These are phyloP conservation scores for Diogma glabrata DNA, from an alignment of 2,888 invertebrate species.

Conservation along the genomic window DNA sequence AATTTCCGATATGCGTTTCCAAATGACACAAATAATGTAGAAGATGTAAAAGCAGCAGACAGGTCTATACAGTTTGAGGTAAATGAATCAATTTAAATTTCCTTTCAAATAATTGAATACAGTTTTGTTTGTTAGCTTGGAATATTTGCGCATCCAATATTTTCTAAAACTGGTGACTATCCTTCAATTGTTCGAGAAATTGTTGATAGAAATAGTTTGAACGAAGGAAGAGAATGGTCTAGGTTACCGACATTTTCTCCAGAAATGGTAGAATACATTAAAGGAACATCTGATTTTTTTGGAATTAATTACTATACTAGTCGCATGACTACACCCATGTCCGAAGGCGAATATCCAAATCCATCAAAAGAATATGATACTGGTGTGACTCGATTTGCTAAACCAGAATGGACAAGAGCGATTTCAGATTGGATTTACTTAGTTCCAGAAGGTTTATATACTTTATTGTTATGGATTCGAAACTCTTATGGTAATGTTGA, in stretches of 20 bases:
- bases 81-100: too few species aligned
- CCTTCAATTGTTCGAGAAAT: slow-evolving; percentile 27
- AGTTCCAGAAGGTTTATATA: neutral
- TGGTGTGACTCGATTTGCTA: neutral
- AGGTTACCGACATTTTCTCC: slow-evolving; percentile 20
- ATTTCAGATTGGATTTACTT: neutral
- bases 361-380: neutral
- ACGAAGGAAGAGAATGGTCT: slow-evolving; percentile 27
- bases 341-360: neutral
- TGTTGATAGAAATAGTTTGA: slow-evolving; percentile 25
- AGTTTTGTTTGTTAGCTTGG: too few species aligned
- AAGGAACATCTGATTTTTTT: slow-evolving; percentile 26
- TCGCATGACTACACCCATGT: slow-evolving; percentile 15
- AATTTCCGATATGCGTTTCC: slow-evolving; percentile 23
- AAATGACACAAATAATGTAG: slow-evolving; percentile 20
- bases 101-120: too few species aligned
- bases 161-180: slow-evolving; percentile 27
- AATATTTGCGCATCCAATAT: slow-evolving; percentile 31
- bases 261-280: neutral
- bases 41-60: slow-evolving; percentile 11
- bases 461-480: neutral
- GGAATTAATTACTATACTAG: slow-evolving; percentile 29
- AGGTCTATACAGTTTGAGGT: too few species aligned
- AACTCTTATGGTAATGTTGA: neutral
- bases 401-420: neutral